Conservation (phyloP, 2,888 invertebrate genomes). For the Myopa tessellatipennis region DNA sequence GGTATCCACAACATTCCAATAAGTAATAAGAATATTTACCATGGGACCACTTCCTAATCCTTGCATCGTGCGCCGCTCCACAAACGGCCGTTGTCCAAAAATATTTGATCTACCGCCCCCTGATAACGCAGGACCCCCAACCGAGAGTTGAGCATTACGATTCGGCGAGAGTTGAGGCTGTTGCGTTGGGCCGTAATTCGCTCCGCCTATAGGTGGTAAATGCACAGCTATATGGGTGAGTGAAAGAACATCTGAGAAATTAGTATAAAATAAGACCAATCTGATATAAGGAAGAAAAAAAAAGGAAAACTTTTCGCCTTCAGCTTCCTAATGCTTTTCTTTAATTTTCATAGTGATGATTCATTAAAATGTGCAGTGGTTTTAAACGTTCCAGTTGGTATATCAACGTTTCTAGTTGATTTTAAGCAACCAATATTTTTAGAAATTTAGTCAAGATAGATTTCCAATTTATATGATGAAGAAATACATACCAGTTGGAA, state of each 20-base stretch:
- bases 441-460: not conserved
- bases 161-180: constrained; percentile 72
- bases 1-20: constrained; percentile 17
- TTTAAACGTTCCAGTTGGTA: too few species aligned
- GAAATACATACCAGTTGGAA: constrained; percentile 68
- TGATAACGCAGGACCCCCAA: constrained; percentile 73
- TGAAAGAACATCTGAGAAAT: not conserved
- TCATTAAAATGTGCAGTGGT: too few species aligned
- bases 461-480: too few species aligned
- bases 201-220: constrained; percentile 57
- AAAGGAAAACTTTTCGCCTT: too few species aligned
- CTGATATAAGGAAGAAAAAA: not conserved
- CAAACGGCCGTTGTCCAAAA: constrained; percentile 84
- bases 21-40: constrained; percentile 53
- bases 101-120: constrained; percentile 72
- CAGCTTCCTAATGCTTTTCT: too few species aligned
- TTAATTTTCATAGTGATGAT: too few species aligned
- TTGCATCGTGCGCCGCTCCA: constrained; percentile 78
- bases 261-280: constrained; percentile 10
- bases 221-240: constrained; percentile 32
- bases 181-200: constrained; percentile 70
- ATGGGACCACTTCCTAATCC: constrained; percentile 67
- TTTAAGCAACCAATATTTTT: too few species aligned
- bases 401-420: too few species aligned
- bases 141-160: constrained; percentile 70